These are phyloP conservation scores for Lamprotornis superbus DNA, from an alignment of 2,113 vertebrate species.

Conservation along the genomic window DNA sequence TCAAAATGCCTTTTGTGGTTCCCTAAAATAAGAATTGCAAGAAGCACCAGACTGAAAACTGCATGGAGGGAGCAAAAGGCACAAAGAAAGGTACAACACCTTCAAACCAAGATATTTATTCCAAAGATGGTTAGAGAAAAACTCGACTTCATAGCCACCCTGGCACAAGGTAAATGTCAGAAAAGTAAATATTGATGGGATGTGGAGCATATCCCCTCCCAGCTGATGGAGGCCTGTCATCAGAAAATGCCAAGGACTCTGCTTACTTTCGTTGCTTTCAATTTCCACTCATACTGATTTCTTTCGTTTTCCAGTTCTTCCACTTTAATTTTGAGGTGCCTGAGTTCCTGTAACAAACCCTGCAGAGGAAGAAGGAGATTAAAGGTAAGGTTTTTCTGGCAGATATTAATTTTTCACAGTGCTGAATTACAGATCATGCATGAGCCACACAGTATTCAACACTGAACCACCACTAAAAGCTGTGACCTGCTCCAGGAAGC, in stretches of 20 bases:
- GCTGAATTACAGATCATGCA: not conserved
- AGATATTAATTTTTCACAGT: not conserved
- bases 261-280: conserved; percentile 93
- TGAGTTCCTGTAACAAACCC: conserved; percentile 88
- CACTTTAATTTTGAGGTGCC: conserved; percentile 89
- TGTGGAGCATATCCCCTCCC: not conserved
- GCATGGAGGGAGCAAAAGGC: not conserved
- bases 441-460: not conserved
- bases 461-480: not conserved
- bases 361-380: conserved; percentile 49
- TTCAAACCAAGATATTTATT: not conserved
- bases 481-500: not conserved
- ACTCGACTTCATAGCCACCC: not conserved
- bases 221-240: not conserved
- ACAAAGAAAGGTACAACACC: not conserved
- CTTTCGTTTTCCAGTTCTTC: conserved; percentile 94
- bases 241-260: not conserved
- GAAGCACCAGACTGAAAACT: not conserved
- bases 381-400: not conserved
- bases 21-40: not conserved
- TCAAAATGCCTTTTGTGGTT: not conserved
- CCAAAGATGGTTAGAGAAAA: not conserved
- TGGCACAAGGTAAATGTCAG: not conserved
- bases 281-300: conserved; percentile 88
- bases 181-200: not conserved